Conservation (phyloP, 2,888 invertebrate species). For the Hemaris fuciformis region DNA sequence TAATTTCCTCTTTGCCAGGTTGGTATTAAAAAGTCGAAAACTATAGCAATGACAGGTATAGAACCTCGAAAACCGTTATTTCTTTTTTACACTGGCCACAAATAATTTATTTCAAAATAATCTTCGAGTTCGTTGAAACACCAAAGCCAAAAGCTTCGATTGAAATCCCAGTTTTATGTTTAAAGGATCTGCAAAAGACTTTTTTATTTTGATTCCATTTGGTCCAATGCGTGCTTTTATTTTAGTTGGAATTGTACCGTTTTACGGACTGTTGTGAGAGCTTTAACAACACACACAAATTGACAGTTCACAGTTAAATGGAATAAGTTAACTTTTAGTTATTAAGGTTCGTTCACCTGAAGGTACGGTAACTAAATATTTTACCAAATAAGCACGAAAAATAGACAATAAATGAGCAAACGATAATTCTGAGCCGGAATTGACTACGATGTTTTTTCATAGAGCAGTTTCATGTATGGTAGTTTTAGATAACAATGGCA, state of each 20-base stretch:
- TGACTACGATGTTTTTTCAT: too few relatives aligned
- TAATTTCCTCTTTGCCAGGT: too few relatives aligned
- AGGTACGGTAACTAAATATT: too few relatives aligned
- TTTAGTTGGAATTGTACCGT: neutral
- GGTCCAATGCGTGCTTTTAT: neutral
- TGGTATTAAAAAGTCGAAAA: too few relatives aligned
- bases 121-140: neutral
- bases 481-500: too few relatives aligned
- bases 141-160: neutral
- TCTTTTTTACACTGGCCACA: neutral
- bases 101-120: neutral
- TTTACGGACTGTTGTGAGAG: neutral
- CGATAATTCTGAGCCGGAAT: too few relatives aligned
- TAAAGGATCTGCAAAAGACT: neutral
- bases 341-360: neutral
- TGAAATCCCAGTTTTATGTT: neutral
- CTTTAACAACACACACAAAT: neutral
- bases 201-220: neutral
- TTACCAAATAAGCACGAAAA: too few relatives aligned
- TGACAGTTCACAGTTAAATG: neutral
- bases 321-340: neutral
- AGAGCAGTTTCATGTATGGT: too few relatives aligned
- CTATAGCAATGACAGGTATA: too few relatives aligned
- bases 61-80: too few relatives aligned
- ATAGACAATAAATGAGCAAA: too few relatives aligned